Evolutionary conservation across 2,888 invertebrate genomes (phyloP), one percentile per base, ranked within the genome.

Genomic region (Seira sanloemensis): DNA sequence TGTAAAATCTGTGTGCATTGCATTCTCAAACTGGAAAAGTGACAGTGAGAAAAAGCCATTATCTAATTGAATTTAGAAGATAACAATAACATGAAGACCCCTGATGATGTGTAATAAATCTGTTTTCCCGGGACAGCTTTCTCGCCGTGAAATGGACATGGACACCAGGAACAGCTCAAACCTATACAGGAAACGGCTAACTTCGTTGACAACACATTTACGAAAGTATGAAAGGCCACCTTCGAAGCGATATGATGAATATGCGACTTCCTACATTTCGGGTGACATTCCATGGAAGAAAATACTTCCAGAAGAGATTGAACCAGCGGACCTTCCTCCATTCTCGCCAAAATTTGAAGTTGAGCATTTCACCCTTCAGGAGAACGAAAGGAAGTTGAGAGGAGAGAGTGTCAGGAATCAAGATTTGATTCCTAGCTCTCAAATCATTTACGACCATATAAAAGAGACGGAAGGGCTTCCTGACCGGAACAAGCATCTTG

Each of bases 201-300:
- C 68, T 46, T 74, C 81, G 27, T 18, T 81, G 46, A 69, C 81
- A 25, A 81, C 81, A 9, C 81, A 81, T 37, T 25, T 81, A 62
- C 74, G 81, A 67, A 74, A 76, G 25, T 85, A 84, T 54, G 79
- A 80, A 27, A 78, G 81, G 19, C 87, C 88, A 4, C 78, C 54
- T 21, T 46, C 50, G 1, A 67, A 62, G 9, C 80, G 83, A 1
- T 88, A 87, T 65, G 65, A 84, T 50, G 25, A 62, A 19, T 87
- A 83, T 65, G 88, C 85, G 1, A 88, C 88, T 1, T 77, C 78
- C 18, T 88, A 88, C 67, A 66, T 88, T 9, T 62, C 72, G 2
- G 19, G 74, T 23, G 72, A 81, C 58, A 78, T 86, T 74, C 88
- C 86, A 19, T 81, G 81, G 81, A 58, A 62, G 46, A 76, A 21